Conservation (phyloP, 2,113 vertebrate genomes). For the Pseudopodoces humilis region DNA sequence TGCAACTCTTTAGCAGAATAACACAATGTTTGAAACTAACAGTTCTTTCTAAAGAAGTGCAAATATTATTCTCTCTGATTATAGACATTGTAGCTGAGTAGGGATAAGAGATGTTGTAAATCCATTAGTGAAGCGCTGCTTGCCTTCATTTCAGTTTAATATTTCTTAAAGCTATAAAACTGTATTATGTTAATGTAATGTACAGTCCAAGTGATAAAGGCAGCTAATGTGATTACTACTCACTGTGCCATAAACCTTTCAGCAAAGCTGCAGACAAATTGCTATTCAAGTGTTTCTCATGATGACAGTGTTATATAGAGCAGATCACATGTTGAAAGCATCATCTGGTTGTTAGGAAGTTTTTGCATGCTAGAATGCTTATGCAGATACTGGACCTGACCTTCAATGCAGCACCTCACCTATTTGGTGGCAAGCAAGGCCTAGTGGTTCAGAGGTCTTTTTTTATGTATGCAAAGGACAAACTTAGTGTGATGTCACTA, state of each 20-base stretch:
- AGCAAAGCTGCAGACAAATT: conserved; percentile 39
- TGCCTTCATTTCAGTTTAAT: conserved; percentile 68
- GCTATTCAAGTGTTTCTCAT: conserved; percentile 13
- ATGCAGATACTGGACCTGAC: not conserved
- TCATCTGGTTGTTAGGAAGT: not conserved
- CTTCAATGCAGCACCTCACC: not conserved
- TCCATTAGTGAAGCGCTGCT: conserved; percentile 58
- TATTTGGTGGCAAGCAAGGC: not conserved
- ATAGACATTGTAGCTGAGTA: conserved; percentile 6
- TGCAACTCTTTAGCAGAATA: conserved; percentile 10
- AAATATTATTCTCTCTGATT: conserved; percentile 50
- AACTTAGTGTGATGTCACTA: not conserved
- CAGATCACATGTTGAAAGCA: not conserved
- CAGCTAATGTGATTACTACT: conserved; percentile 67
- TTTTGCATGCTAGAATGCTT: not conserved
- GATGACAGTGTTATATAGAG: conserved; percentile 27
- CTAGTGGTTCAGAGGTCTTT: not conserved
- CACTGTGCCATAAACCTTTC: conserved; percentile 59
- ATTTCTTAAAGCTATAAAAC: conserved; percentile 73
- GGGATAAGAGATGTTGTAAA: conserved; percentile 64
- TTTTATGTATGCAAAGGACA: not conserved
- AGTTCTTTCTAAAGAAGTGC: conserved; percentile 21
- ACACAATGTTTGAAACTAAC: conserved; percentile 21
- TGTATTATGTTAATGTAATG: conserved; percentile 69
- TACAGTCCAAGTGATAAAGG: conserved; percentile 57